Evolutionary conservation across 2,113 vertebrate species (phyloP), one percentile per base, ranked within the genome.

Genomic region (Lepus timidus): DNA sequence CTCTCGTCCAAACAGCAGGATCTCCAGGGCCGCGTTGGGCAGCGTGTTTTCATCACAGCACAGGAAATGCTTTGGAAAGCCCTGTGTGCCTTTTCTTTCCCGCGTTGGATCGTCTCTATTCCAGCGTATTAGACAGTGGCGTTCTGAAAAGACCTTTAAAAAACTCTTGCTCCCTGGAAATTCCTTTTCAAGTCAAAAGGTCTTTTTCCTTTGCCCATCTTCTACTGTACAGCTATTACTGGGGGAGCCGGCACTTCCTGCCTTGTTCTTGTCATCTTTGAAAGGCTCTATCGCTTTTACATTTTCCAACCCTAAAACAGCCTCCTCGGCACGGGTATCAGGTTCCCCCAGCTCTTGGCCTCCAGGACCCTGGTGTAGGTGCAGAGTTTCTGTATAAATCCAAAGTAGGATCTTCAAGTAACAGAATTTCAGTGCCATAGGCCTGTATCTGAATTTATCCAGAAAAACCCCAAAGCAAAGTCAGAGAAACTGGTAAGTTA

Each of bases 401-500:
- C 70, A 55, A 88, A 67, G 49, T 52, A 64, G 52, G 73, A 20
- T 71, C 78, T 67, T n/a, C 49, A 65, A 84, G 71, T 10, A 71
- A 51, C 52, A 90, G 76, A 85, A 80, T 44, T 49, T 51, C 74
- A 95, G 81, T 19, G 31, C 19, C 36, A 73, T 31, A 31, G 55
- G 2, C 31, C 44, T 20, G 81, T 90, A 36, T 36, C 64, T 51
- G 31, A 44, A 92, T 90, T 78, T 76, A n/a, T 83, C 27, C 67
- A 73, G 73, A 94, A 62, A 49, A 65, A 94, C 19, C 25, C 31
- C 81, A 81, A 83, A 39, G 5, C 31, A 49, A 51, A 91, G 19
- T 25, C 74, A 92, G 16, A 62, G 61, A 70, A 23, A 64, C 6
- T 90, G 91, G 86, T 70, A 83, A 82, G n/a, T 85, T n/a, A 44